phyloP scores from a whole-genome alignment of 92 coral and sea anemone genomes.

The Siderastrea radians region DNA sequence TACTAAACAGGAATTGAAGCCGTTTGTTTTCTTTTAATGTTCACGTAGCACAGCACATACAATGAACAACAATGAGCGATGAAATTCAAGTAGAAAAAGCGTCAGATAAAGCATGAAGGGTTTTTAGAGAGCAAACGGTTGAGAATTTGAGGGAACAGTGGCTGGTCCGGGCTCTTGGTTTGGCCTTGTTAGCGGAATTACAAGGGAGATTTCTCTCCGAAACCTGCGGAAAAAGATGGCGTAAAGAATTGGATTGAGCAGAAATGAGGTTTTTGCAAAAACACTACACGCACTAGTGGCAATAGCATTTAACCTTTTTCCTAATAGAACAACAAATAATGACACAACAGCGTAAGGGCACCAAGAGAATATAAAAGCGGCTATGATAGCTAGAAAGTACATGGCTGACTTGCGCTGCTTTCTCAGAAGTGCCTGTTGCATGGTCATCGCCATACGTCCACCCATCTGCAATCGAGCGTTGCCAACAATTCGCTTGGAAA shows the following conservation, averaged over 20 bases:
- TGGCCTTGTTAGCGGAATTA: conserved; percentile 6
- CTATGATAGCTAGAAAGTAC: conserved; percentile 35
- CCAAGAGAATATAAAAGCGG: conserved; percentile 46
- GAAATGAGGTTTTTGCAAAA: conserved; percentile 59
- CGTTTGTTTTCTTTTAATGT: too few species aligned
- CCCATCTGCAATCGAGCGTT: not conserved
- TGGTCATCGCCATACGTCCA: not conserved
- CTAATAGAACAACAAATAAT: conserved; percentile 14
- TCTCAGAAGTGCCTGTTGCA: conserved; percentile 24
- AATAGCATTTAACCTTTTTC: conserved; percentile 10
- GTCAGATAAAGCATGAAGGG: not conserved
- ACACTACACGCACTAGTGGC: conserved; percentile 42
- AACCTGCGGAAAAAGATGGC: conserved; percentile 23
- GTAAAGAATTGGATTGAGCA: conserved; percentile 53
- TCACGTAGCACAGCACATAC: too few species aligned
- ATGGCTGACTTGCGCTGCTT: conserved; percentile 38
- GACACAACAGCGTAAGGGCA: conserved; percentile 63
- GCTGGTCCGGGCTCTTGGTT: conserved; percentile 14
- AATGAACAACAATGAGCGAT: too few species aligned
- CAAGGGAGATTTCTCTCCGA: conserved; percentile 27
- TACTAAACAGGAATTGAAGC: too few species aligned
- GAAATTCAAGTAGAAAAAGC: too few species aligned
- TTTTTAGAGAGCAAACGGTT: conserved; percentile 10
- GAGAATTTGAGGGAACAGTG: not conserved
- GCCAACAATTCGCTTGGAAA: conserved; percentile 36